Base-by-base conservation (phyloP, 2,797 vertebrate species). In the Schizothorax lantsangensis region DNA sequence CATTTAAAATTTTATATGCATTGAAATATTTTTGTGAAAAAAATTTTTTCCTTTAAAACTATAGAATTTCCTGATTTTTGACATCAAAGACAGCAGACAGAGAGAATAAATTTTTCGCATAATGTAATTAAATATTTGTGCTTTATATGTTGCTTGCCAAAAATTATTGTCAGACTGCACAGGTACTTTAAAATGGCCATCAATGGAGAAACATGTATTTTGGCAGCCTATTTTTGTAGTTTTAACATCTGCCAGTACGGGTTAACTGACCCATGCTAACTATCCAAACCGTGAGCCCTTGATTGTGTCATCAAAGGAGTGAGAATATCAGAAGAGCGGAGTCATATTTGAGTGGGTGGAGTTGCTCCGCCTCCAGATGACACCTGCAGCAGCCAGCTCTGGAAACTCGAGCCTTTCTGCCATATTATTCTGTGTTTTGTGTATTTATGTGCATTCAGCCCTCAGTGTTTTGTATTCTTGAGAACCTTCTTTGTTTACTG, bases 401-500 rank as follows among this genome's bases (percentile, higher is more conserved):
- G 62, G 9, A 62, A 11, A 26, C 59, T 26, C 59, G 19, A 62
- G 81, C 19, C 68, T 73, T 75, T 49, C 45, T 11, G 71, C 52
- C 30, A 36, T 19, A n/a, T 15, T 49, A 0, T 72, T 45, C 14
- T 2, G 5, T 81, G 69, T 83, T 87, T 81, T 59, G 79, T 38
- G 43, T 86, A 49, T 88, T 54, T 84, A 54, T 43, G 64, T 45
- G 62, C 12, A 40, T 84, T 81, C 33, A 85, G 47, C 17, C 78
- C 38, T 64, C 62, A 84, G 74, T 12, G 47, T 75, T 62, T 73
- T 40, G 47, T 73, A 57, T 84, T 86, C 79, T 73, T 62, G 59
- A 57, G 83, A 88, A 84, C n/a, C 62, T 62, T 52, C 33, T 73
- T 64, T 89, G 85, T 90, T 90, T 86, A 90, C 80, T 52, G 57